These are phyloP conservation scores for Prunella himalayana DNA, from an alignment of 2,113 vertebrate species.

Conservation along the genomic window DNA sequence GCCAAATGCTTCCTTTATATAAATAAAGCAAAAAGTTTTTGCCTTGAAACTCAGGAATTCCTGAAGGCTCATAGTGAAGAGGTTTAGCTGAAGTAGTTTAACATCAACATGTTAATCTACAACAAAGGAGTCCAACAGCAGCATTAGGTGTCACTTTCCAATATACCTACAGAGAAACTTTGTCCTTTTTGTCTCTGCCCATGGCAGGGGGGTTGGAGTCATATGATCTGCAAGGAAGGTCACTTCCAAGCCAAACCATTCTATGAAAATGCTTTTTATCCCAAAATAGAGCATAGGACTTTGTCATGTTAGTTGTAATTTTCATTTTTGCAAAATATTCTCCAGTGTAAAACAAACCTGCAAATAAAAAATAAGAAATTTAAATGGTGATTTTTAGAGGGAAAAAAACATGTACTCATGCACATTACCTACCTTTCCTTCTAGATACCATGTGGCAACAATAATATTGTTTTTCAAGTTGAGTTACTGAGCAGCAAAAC, in stretches of 20 bases:
- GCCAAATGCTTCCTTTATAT: neutral
- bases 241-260: neutral
- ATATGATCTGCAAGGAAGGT: neutral
- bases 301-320: neutral
- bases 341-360: neutral
- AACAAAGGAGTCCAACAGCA: neutral
- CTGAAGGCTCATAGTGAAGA: neutral
- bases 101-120: neutral
- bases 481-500: neutral
- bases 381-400: neutral
- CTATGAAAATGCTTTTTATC: neutral
- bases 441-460: neutral
- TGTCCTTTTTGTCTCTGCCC: neutral
- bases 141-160: neutral
- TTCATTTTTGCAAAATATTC: neutral
- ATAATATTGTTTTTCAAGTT: neutral
- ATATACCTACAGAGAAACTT: neutral
- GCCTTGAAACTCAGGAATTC: neutral
- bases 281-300: neutral
- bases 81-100: neutral
- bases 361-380: neutral
- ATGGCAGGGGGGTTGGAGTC: neutral
- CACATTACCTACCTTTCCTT: neutral
- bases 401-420: neutral
- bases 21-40: neutral